A percentile compares a stretch with the other conserved stretches of the same genome.
These are phyloP conservation scores for Drosophila mojavensis DNA, from an alignment of 1,140 invertebrate species.

Conservation along the genomic window DNA sequence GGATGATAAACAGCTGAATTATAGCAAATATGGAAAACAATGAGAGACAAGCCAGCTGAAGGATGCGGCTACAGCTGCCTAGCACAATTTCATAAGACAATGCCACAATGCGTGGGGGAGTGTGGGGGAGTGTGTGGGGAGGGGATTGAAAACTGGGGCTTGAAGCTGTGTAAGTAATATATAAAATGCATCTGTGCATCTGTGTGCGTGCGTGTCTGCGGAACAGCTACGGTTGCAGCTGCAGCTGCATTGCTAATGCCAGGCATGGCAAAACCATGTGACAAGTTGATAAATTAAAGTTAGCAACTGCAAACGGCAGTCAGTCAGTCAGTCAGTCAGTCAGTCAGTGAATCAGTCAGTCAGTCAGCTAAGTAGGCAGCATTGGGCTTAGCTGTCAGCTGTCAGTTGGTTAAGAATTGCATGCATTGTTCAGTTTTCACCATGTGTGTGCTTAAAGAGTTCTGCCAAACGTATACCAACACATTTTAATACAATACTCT, in stretches of 20 bases:
- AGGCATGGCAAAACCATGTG: conserved; percentile 45
- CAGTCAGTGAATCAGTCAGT: conserved; percentile 26
- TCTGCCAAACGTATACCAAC: not conserved
- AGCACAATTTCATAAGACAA: conserved; percentile 48
- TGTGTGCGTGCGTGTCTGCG: not conserved
- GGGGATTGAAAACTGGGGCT: not conserved
- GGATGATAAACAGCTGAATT: conserved; percentile 70
- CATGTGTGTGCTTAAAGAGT: conserved; percentile 28
- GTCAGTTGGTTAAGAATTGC: conserved; percentile 43
- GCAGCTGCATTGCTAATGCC: not conserved
- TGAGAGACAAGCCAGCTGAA: conserved; percentile 42
- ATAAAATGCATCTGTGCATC: conserved; percentile 36
- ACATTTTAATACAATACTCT: conserved; percentile 17
- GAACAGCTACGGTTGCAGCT: conserved; percentile 14
- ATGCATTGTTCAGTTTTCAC: conserved; percentile 35
- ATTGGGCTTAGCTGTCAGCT: conserved; percentile 30
- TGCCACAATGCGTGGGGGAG: conserved; percentile 32
- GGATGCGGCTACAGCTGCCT: conserved; percentile 40
- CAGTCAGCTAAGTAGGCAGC: conserved; percentile 42
- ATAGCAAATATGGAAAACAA: conserved; percentile 67
- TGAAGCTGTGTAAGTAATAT: conserved; percentile 29
- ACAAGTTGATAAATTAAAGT: conserved; percentile 72
- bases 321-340: not conserved
- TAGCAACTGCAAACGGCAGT: conserved; percentile 32
- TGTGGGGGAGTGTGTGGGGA: not conserved